Evolutionary conservation across 2,113 vertebrate species (phyloP).

Genomic region (Callipepla californica): DNA sequence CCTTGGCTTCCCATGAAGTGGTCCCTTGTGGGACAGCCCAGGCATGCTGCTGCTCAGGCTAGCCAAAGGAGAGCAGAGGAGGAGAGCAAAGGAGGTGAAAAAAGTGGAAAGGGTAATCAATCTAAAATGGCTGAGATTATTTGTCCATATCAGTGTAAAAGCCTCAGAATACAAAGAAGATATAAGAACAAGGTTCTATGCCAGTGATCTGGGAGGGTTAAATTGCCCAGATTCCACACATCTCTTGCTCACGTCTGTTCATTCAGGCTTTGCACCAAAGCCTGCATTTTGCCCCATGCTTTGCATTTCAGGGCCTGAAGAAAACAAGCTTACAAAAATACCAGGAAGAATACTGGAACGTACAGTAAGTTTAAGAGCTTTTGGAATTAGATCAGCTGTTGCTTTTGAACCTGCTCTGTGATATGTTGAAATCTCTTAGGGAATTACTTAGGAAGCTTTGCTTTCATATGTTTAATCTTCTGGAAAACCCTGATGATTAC

Average conservation of each 20-base stretch:
- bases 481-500: constrained; percentile 69
- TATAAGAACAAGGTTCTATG: background rate
- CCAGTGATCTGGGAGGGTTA: background rate
- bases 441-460: constrained; percentile 71
- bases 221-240: constrained; percentile 42
- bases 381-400: constrained; percentile 68
- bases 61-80: background rate
- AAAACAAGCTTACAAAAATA: constrained; percentile 56
- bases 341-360: constrained; percentile 64
- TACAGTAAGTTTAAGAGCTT: constrained; percentile 62
- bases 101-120: background rate
- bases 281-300: constrained; percentile 28
- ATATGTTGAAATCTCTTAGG: constrained; percentile 65
- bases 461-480: constrained; percentile 69
- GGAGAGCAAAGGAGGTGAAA: background rate
- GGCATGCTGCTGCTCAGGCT: background rate
- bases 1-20: background rate
- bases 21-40: rapidly evolving
- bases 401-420: constrained; percentile 69
- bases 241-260: constrained; percentile 27
- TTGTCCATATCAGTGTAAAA: background rate
- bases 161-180: background rate
- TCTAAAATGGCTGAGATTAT: background rate
- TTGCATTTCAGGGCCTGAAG: constrained; percentile 3
- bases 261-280: constrained; percentile 17